Evolutionary conservation across 2,888 invertebrate species (phyloP).

Genomic region (Pristionchus entomophagus): DNA sequence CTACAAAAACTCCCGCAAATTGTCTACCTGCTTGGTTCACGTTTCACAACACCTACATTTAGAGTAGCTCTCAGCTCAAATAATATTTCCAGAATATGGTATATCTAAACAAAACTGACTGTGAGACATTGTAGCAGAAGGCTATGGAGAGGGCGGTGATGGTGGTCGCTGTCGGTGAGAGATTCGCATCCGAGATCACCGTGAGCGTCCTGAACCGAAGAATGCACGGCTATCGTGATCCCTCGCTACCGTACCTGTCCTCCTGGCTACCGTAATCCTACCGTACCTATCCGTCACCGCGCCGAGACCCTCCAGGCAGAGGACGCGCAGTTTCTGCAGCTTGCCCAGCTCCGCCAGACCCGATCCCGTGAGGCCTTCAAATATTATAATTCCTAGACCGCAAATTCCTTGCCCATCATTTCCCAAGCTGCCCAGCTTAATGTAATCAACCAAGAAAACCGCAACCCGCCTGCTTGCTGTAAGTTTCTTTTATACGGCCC

Average conservation of each 20-base stretch:
- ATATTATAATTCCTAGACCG: background rate
- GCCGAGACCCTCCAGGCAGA: conserved; percentile 62
- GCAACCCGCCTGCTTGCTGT: no score
- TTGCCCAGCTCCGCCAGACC: conserved; percentile 51
- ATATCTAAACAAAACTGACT: no score
- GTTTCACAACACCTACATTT: no score
- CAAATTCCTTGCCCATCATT: no score
- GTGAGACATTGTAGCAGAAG: conserved; percentile 58
- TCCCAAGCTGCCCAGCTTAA: background rate
- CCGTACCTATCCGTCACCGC: conserved; percentile 49
- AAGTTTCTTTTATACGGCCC: no score
- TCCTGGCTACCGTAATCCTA: no score
- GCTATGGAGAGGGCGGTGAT: conserved; percentile 58
- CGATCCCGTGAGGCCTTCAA: conserved; percentile 50
- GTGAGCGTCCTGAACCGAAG: conserved; percentile 34
- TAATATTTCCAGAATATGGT: no score
- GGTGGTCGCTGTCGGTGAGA: conserved; percentile 37
- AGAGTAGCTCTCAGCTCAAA: no score
- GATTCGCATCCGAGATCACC: conserved; percentile 48
- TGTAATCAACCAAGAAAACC: background rate
- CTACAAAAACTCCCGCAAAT: no score
- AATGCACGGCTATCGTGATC: background rate
- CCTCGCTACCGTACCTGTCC: background rate
- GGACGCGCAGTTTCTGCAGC: conserved; percentile 50
- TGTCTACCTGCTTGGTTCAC: no score